Evolutionary conservation across 2,888 invertebrate species (phyloP).

Genomic region (Drosophila kambysellisi): DNA sequence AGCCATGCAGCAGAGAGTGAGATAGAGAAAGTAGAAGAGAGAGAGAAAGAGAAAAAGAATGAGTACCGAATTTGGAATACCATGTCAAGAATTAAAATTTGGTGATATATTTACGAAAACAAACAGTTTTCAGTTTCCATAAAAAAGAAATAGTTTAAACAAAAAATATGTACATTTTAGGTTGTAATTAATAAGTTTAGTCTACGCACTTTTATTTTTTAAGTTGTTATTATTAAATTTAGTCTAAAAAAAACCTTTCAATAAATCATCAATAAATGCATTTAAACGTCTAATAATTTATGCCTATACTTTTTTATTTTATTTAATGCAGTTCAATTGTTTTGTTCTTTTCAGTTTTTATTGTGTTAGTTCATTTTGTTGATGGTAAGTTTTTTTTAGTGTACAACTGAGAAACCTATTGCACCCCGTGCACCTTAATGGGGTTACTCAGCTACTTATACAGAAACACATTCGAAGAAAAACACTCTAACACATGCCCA

Average conservation of each 20-base stretch:
- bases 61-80: neutral
- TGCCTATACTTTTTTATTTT: conserved; percentile 3
- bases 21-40: neutral
- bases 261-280: neutral
- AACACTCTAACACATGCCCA: neutral
- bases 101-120: neutral
- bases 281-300: neutral
- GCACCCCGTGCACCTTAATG: neutral
- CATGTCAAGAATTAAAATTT: neutral
- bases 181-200: neutral
- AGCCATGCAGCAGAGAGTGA: neutral
- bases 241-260: neutral
- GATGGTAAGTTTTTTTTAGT: conserved; percentile 2
- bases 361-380: neutral
- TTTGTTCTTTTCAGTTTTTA: neutral
- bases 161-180: neutral
- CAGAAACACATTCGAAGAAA: neutral
- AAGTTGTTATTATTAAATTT: neutral
- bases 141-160: neutral
- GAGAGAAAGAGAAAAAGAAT: neutral
- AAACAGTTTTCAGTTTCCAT: neutral
- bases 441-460: neutral
- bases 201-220: neutral
- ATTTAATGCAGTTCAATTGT: neutral
- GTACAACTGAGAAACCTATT: no score